Evolutionary conservation across 2,113 vertebrate species (phyloP).

Genomic region (Phyllostomus hastatus): DNA sequence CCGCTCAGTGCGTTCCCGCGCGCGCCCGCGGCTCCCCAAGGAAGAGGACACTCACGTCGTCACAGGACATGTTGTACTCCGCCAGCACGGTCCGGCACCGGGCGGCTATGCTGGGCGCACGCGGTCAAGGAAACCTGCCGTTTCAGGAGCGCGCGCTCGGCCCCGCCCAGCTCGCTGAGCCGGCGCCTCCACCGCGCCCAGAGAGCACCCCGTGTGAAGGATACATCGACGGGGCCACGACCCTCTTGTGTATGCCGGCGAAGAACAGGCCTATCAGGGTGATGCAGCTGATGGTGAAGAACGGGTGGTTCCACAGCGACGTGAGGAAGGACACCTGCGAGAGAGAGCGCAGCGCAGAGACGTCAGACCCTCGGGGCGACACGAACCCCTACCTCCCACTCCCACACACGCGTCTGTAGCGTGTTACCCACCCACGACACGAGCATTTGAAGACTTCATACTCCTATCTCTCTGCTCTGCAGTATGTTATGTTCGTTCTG

Average conservation of each 20-base stretch:
- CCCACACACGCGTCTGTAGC: not conserved
- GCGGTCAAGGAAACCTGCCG: constrained; percentile 81
- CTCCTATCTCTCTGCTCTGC: not conserved
- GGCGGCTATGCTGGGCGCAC: constrained; percentile 91
- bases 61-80: constrained; percentile 99
- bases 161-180: not conserved
- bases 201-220: constrained; percentile 80
- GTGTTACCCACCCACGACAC: not conserved
- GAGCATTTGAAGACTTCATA: not conserved
- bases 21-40: not conserved
- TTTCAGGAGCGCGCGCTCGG: not conserved
- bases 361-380: not conserved
- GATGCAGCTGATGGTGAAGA: constrained; percentile 98
- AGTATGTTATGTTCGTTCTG: not conserved
- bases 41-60: constrained; percentile 90
- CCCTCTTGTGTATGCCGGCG: constrained; percentile 98
- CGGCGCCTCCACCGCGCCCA: not conserved
- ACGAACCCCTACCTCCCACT: not conserved
- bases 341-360: not conserved
- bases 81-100: constrained; percentile 97
- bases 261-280: constrained; percentile 98
- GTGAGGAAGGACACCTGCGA: constrained; percentile 97
- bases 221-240: constrained; percentile 99
- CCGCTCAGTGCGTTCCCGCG: not conserved
- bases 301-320: constrained; percentile 98